phyloP scores from a whole-genome alignment of 2,888 invertebrate genomes.

The Pelosia muscerda region DNA sequence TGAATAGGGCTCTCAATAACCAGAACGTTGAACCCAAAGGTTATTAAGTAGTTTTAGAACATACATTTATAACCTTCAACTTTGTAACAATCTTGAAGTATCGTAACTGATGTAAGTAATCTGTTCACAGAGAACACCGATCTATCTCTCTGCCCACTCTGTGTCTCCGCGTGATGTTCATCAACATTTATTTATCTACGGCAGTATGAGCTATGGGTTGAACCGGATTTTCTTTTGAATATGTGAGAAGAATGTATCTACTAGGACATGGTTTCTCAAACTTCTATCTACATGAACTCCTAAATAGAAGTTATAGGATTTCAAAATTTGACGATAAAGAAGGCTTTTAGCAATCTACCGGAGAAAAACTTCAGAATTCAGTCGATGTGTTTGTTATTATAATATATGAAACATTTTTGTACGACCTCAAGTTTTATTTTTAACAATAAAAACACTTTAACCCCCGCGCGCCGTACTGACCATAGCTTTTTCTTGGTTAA shows the following conservation, averaged over 20 bases:
- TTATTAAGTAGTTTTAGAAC: not conserved
- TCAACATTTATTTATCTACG: slow-evolving; percentile 5
- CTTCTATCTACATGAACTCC: not conserved
- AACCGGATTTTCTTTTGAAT: not conserved
- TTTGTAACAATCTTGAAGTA: not conserved
- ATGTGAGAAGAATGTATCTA: not conserved
- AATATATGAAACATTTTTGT: not conserved
- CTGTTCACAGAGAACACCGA: not conserved
- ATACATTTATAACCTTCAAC: not conserved
- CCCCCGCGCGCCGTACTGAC: no score
- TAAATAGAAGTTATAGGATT: not conserved
- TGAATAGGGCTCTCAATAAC: not conserved
- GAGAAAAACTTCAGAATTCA: not conserved
- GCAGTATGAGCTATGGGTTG: not conserved
- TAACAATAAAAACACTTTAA: no score
- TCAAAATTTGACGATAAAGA: no score
- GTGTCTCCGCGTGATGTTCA: not conserved
- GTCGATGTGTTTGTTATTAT: no score
- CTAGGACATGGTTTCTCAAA: not conserved
- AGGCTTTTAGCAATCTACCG: not conserved
- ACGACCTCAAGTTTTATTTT: not conserved
- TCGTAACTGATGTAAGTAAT: slow-evolving; percentile 11
- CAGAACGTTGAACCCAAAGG: not conserved
- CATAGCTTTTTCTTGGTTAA: no score
- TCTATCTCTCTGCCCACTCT: not conserved